Conservation (phyloP, 2,797 vertebrate species). For the Bradypodion ventrale region DNA sequence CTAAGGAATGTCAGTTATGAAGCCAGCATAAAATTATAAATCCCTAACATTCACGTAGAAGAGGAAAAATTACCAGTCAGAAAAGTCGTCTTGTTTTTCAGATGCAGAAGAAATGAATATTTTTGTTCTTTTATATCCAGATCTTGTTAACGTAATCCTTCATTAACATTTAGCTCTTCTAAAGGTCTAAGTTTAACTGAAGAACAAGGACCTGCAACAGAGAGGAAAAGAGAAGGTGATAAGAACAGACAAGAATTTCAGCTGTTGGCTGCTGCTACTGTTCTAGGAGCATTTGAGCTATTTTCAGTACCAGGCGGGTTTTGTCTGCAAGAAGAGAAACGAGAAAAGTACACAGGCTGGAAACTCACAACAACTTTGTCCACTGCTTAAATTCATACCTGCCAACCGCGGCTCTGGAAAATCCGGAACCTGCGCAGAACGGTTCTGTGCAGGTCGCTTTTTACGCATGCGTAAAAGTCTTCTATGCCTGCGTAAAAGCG, state of each 20-base stretch:
- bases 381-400: conserved; percentile 66
- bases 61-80: conserved; percentile 70
- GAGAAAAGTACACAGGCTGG: conserved; percentile 58
- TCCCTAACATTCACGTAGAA: conserved; percentile 7
- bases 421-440: no score
- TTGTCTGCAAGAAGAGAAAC: conserved; percentile 76
- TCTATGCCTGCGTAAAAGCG: no score
- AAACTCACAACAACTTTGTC: conserved; percentile 70
- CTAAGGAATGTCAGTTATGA: conserved; percentile 40
- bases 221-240: conserved; percentile 64
- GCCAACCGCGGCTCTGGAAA: no score
- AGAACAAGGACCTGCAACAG: conserved; percentile 74
- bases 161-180: conserved; percentile 66
- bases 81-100: conserved; percentile 53
- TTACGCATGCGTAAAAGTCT: no score
- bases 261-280: conserved; percentile 65
- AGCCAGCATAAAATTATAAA: conserved; percentile 50
- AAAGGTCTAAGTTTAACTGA: conserved; percentile 76
- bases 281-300: conserved; percentile 77
- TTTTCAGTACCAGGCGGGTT: conserved; percentile 84
- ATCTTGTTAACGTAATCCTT: conserved; percentile 74
- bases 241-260: conserved; percentile 68
- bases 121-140: conserved; percentile 66
- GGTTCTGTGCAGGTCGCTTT: no score
- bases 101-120: conserved; percentile 67